Base-by-base conservation (phyloP, 2,888 invertebrate species). In the Drosophila niveifrons region DNA sequence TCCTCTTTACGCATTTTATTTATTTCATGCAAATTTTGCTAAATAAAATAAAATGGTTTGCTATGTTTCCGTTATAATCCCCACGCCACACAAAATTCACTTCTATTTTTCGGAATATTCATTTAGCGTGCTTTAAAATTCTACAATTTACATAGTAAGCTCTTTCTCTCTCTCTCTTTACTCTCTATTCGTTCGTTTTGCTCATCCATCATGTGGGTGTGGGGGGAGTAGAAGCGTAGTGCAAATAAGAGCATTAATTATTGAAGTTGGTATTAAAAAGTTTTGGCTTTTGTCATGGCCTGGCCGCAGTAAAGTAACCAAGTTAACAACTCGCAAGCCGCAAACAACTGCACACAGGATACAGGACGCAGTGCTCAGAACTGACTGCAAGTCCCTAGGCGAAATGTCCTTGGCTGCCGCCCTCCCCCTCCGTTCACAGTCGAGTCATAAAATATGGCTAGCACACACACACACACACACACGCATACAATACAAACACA, bases 401-500 rank as follows among this genome's bases (percentile, higher is more conserved):
- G 64, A 50, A 65, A 47, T 80, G 88, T 85, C 86, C 84, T 85
- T 80, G 80, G 52, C 66, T 50, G 47, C n/a, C 65, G n/a, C 11
- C 34, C 6, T 23, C 23, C 23, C 18, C 4, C 18, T 18, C 8
- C 47, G 47, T 64, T 23, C 23, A 1, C 59, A 53, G 66, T 71
- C 51, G n/a, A 53, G 69, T 48, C 88, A 88, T 83, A 88, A 88
- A 87, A 75, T 82, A 83, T 83, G 85, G 67, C 67, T 64, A 73
- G 68, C 61, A 63, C 63, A 57, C 65, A 53, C 48, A 71, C 59
- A 48, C 28, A 58, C 44, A 48, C 11, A 36, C 36, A 29, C 31
- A 43, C 10, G 31, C 36, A 18, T 29, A 43, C 82, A 87, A 72
- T 76, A 88, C 66, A 59, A 73, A 70, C 57, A 63, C 59, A 51